These are phyloP conservation scores for Prunella himalayana DNA, from an alignment of 2,113 vertebrate species.

Conservation along the genomic window DNA sequence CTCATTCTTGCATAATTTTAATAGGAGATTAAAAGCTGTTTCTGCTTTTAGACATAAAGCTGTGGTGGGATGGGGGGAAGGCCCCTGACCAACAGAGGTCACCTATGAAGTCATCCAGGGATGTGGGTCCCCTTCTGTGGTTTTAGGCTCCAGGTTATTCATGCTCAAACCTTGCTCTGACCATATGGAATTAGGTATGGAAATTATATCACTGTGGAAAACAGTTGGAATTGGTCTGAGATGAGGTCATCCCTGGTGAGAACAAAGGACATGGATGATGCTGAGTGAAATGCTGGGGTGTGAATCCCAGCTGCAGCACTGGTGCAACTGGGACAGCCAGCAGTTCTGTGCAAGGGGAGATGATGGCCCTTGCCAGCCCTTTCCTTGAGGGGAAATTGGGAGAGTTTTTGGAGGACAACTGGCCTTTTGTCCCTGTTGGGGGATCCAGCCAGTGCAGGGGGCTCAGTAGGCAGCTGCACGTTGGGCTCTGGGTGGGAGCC, in stretches of 20 bases:
- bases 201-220: neutral
- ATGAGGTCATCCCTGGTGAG: neutral
- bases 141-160: neutral
- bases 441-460: neutral
- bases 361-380: accelerated
- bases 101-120: neutral
- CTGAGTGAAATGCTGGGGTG: neutral
- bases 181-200: neutral
- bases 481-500: neutral
- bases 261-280: neutral
- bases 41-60: neutral
- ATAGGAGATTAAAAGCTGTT: neutral
- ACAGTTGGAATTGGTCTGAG: neutral
- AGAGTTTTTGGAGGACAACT: neutral
- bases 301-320: neutral
- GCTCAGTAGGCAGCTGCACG: neutral
- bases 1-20: neutral
- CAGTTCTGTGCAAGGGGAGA: neutral
- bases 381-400: neutral
- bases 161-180: neutral
- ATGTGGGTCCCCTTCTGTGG: neutral
- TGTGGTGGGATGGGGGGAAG: neutral
- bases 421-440: neutral
- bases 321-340: neutral
- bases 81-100: neutral